phyloP scores from a whole-genome alignment of 2,888 invertebrate genomes.

The Ophion costatus region DNA sequence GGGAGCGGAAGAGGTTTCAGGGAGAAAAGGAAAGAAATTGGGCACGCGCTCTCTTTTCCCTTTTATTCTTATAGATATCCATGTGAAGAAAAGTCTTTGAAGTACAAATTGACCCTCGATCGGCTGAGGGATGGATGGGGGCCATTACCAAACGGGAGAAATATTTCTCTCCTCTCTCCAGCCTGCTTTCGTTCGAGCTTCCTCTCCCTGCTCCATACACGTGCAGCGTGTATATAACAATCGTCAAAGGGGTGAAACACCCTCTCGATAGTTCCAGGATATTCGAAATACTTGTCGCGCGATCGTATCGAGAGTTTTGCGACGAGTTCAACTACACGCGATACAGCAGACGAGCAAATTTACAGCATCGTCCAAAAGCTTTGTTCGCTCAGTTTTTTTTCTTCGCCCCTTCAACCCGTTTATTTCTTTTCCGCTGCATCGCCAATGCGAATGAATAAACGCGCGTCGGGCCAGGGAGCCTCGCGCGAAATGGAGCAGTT shows the following conservation, averaged over 20 bases:
- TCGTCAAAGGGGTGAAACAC: not conserved
- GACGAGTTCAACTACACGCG: not conserved
- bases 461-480: not conserved
- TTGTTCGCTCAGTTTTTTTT: not conserved
- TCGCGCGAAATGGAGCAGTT: no score
- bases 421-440: not conserved
- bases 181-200: not conserved
- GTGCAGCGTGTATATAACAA: not conserved
- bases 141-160: conserved; percentile 12
- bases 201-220: not conserved
- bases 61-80: conserved; percentile 50
- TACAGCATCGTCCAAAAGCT: not conserved
- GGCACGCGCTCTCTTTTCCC: not conserved
- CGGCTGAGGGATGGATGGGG: conserved; percentile 40
- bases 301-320: not conserved
- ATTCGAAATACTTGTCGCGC: not conserved
- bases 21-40: not conserved
- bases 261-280: not conserved
- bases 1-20: no score
- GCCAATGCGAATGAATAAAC: not conserved
- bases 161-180: conserved; percentile 12
- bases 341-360: not conserved
- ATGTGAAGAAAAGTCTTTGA: conserved; percentile 73
- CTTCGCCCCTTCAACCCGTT: not conserved
- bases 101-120: conserved; percentile 78